Base-by-base conservation (phyloP, 2,797 vertebrate genomes). In the Molossus alvarezi region DNA sequence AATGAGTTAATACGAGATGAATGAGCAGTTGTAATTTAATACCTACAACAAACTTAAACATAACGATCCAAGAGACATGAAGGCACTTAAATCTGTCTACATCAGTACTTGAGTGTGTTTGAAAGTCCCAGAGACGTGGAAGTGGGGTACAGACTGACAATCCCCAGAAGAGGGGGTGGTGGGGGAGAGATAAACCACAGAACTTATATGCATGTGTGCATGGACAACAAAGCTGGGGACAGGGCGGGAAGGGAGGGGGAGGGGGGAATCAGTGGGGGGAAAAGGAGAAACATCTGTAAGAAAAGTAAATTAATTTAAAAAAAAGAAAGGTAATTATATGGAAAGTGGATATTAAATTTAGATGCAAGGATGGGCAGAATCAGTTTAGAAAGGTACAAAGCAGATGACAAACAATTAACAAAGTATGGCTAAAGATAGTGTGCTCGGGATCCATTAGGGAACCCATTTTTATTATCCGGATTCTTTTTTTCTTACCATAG, bases 331-430 rank as follows among this genome's bases (percentile, higher is more conserved):
- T 27, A 94, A 75, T 94, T 58, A 14, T 25, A 53, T 62, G 10
- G 23, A 53, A 91, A 51, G 20, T 25, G 18, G 53, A 37, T 51
- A 33, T 64, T 20, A 85, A 11, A 10, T n/a, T 80, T 80, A 84
- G n/a, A 77, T 14, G 80, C 21, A 69, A 60, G 5, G 5, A 37
- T 48, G n/a, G 27, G 3, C 3, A 81, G 25, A 17, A 48, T 71
- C 6, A 90, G 9, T 79, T 93, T 21, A 55, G 20, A 92, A 94
- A 86, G 29, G 93, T 23, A 23, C 11, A 41, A 72, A 88, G 75
- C 2, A 57, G 33, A 13, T 20, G 7, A 55, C 0, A 41, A 76
- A 29, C 21, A 79, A 48, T 72, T 27, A 55, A 51, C 3, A 41
- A 79, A 91, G 5, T 27, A 29, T 65, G 6, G 33, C 12, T 65